Percentiles rank a stretch among this genome's conserved stretches.
Conservation (phyloP, 2,888 invertebrate genomes). For the Sarcophaga rosellei region DNA sequence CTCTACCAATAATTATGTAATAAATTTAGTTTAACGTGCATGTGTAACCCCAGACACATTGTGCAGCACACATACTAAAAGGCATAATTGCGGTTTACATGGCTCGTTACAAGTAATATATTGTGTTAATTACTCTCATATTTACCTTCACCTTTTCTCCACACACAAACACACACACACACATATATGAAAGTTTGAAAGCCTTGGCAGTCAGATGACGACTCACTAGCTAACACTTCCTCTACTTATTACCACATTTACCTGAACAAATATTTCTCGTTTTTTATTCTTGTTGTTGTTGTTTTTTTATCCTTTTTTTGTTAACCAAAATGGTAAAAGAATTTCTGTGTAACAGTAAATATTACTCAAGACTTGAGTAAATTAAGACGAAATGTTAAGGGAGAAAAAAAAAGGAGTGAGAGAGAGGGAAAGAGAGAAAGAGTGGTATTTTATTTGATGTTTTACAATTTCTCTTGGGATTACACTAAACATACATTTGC, state of each 20-base stretch:
- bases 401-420: too few species aligned
- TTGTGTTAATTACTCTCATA: conserved; percentile 30
- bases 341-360: conserved; percentile 35
- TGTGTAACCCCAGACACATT: not conserved
- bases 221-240: not conserved
- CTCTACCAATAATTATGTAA: not conserved
- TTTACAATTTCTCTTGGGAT: conserved; percentile 47
- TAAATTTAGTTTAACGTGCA: not conserved
- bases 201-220: not conserved
- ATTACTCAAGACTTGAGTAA: not conserved
- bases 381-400: not conserved
- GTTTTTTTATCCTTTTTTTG: not conserved
- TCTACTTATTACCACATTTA: not conserved
- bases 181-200: not conserved
- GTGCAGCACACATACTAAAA: not conserved
- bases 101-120: not conserved
- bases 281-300: not conserved
- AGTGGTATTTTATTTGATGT: conserved; percentile 51
- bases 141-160: conserved; percentile 11
- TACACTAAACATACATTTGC: conserved; percentile 43
- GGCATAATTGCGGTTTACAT: conserved; percentile 14
- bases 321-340: conserved; percentile 29
- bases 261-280: not conserved
- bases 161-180: not conserved
- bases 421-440: not conserved